Evolutionary conservation across 1,140 invertebrate genomes (phyloP).

Genomic region (Rhagoletis zephyria): DNA sequence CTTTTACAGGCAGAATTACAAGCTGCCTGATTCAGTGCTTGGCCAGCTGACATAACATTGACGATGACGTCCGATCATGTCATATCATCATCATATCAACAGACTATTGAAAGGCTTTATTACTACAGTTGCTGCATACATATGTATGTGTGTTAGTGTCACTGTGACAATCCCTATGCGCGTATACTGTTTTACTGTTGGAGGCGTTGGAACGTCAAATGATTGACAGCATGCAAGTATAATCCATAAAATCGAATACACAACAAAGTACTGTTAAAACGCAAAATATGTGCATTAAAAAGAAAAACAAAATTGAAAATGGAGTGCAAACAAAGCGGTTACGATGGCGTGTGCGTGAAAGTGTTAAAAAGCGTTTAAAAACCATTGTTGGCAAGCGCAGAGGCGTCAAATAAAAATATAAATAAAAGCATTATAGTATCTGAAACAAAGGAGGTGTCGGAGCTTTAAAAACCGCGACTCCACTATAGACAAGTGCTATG

Average conservation of each 20-base stretch:
- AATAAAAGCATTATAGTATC: constrained; percentile 15
- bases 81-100: not conserved
- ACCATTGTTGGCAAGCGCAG: constrained; percentile 32
- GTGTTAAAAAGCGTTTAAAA: constrained; percentile 39
- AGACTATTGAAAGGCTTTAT: not conserved
- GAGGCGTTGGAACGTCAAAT: not conserved
- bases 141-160: not conserved
- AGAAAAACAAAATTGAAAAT: constrained; percentile 14
- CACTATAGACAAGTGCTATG: constrained; percentile 14
- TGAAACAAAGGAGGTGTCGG: constrained; percentile 40
- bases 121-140: not conserved
- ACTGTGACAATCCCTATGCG: not conserved
- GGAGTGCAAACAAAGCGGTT: not conserved
- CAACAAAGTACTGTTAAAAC: constrained; percentile 23
- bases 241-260: constrained; percentile 1
- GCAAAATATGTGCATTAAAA: not conserved
- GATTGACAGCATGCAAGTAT: constrained; percentile 47
- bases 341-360: not conserved
- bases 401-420: not conserved
- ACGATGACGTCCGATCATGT: constrained; percentile 1
- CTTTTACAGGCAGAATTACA: not conserved
- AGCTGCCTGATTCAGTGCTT: not conserved
- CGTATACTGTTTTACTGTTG: not conserved
- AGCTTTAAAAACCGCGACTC: not conserved
- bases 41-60: not conserved